These are phyloP conservation scores for Pelochelys cantorii DNA, from an alignment of 2,797 vertebrate species.

Conservation along the genomic window DNA sequence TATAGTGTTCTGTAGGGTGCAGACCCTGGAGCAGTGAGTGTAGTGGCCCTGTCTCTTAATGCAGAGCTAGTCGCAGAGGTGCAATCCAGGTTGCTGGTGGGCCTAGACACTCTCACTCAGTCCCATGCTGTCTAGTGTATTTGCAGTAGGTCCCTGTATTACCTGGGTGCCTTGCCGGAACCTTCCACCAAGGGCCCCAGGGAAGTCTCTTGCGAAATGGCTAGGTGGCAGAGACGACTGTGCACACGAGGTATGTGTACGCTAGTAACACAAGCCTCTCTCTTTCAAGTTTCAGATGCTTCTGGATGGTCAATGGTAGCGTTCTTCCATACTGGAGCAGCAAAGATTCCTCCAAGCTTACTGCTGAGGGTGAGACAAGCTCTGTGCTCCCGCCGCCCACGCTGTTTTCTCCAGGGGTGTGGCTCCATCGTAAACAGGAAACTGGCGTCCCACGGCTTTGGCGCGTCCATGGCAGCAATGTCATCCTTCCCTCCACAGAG, in stretches of 20 bases:
- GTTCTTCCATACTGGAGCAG: constrained; percentile 82
- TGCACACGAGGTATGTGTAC: background rate
- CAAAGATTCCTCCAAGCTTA: constrained; percentile 81
- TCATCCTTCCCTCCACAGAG: constrained; percentile 87
- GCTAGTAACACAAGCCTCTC: constrained; percentile 51
- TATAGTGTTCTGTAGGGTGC: background rate
- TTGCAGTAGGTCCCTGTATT: constrained; percentile 19
- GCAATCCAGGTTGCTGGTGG: constrained; percentile 19
- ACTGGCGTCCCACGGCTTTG: constrained; percentile 87
- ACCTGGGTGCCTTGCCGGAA: background rate
- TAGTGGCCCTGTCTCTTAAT: constrained; percentile 24
- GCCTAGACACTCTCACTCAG: constrained; percentile 6
- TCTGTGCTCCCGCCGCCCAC: constrained; percentile 61
- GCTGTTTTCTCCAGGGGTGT: constrained; percentile 76
- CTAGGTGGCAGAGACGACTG: background rate
- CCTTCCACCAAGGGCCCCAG: background rate
- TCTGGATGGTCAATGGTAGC: constrained; percentile 87
- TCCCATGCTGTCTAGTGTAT: background rate
- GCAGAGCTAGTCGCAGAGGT: constrained; percentile 1
- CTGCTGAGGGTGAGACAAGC: constrained; percentile 81
- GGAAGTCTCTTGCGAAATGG: background rate
- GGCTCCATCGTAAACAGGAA: constrained; percentile 84
- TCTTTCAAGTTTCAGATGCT: constrained; percentile 84
- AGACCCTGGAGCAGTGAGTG: background rate
- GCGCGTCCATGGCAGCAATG: constrained; percentile 87